These are phyloP conservation scores for Caerostris extrusa DNA, from an alignment of 1,140 invertebrate species.

Conservation along the genomic window DNA sequence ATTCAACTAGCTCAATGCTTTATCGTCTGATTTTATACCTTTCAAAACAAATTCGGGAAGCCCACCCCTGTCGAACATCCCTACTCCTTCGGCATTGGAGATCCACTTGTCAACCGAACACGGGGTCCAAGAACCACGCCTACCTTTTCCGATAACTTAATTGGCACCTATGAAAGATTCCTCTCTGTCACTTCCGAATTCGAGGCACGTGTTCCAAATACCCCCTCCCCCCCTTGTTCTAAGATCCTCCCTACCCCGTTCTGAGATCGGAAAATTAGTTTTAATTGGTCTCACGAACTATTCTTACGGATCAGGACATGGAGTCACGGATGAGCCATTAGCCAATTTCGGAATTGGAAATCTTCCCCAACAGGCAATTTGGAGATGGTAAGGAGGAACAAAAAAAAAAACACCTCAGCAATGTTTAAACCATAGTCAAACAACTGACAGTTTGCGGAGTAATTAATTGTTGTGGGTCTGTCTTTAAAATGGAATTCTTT, in stretches of 20 bases:
- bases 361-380: not conserved
- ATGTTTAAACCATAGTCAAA: not conserved
- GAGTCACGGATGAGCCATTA: conserved; percentile 34
- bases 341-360: not conserved
- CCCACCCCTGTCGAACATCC: conserved; percentile 7
- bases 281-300: conserved; percentile 61
- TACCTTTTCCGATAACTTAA: conserved; percentile 56
- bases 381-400: not conserved
- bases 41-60: conserved; percentile 36
- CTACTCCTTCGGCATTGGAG: not conserved
- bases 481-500: too few species aligned
- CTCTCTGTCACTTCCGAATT: conserved; percentile 13
- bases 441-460: not conserved
- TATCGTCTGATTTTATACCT: conserved; percentile 32
- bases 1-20: conserved; percentile 18
- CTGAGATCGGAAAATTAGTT: conserved; percentile 41
- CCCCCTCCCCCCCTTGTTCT: not conserved
- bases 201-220: conserved; percentile 18
- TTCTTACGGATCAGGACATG: not conserved
- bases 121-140: conserved; percentile 22
- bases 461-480: conserved; percentile 21
- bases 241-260: not conserved
- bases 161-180: conserved; percentile 46
- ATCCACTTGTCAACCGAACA: too few species aligned
- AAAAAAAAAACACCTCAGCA: not conserved